Percentiles rank a stretch among this genome's conserved stretches.
These are phyloP conservation scores for Mola mola DNA, from an alignment of 2,113 vertebrate species.

Conservation along the genomic window DNA sequence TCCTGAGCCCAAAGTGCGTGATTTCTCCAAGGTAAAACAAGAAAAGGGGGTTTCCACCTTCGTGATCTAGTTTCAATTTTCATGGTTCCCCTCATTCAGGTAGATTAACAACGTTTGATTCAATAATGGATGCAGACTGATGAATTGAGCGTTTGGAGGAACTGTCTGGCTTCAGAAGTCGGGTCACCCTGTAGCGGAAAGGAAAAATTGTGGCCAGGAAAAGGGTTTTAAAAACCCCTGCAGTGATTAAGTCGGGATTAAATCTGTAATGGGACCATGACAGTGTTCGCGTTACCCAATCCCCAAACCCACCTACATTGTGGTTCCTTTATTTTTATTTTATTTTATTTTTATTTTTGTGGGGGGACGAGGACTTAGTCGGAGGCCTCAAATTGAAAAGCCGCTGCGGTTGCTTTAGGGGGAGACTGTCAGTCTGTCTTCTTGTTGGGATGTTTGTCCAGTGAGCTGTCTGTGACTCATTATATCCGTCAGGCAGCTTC, in stretches of 20 bases:
- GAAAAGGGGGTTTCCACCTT: conserved; percentile 19
- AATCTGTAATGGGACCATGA: conserved; percentile 44
- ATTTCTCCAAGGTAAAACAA: too few species aligned
- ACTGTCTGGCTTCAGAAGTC: conserved; percentile 27
- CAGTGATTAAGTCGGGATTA: conserved; percentile 49
- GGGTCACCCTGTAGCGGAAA: conserved; percentile 26
- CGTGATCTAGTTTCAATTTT: background rate
- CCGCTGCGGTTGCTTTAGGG: conserved; percentile 37
- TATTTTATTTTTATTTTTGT: conserved; percentile 2
- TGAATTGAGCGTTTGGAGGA: conserved; percentile 16
- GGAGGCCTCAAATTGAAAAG: conserved; percentile 40
- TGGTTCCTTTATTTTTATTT: conserved; percentile 10
- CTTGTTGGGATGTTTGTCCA: background rate
- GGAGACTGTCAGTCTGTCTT: conserved; percentile 20
- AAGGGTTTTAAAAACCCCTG: conserved; percentile 46
- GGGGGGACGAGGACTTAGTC: conserved; percentile 8
- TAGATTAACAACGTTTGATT: conserved; percentile 30
- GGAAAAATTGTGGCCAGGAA: conserved; percentile 50
- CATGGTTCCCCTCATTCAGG: background rate
- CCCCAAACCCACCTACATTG: conserved; percentile 43
- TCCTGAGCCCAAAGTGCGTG: background rate
- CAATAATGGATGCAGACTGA: conserved; percentile 39
- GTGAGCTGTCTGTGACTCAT: background rate
- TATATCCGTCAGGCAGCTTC: conserved; percentile 8
- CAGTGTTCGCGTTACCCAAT: conserved; percentile 40